A percentile compares a stretch with the other conserved stretches of the same genome.
phyloP scores from a whole-genome alignment of 1,140 invertebrate species.

The Platyura marginata region DNA sequence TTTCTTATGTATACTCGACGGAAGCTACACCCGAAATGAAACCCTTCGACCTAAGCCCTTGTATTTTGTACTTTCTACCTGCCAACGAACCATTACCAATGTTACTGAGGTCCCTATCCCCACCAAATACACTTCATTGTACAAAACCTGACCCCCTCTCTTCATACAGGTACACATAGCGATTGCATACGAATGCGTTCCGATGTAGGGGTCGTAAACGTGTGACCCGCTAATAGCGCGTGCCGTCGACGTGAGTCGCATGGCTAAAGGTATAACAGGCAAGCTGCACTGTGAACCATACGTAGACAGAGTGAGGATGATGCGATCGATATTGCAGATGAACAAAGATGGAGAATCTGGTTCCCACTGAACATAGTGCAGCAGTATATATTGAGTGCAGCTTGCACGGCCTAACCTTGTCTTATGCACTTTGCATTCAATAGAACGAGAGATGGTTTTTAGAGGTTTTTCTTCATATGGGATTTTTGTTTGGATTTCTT shows the following conservation, averaged over 20 bases:
- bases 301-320: too few species aligned
- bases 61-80: constrained; percentile 11
- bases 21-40: constrained; percentile 25
- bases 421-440: too few species aligned
- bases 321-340: too few species aligned
- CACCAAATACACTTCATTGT: not conserved
- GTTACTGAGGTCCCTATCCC: not conserved
- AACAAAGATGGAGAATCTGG: too few species aligned
- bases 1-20: constrained; percentile 14
- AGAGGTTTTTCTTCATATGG: too few species aligned
- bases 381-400: too few species aligned
- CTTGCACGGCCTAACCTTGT: too few species aligned
- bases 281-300: too few species aligned
- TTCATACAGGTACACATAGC: not conserved
- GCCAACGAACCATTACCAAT: too few species aligned
- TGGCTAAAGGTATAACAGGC: not conserved
- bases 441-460: too few species aligned
- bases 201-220: not conserved
- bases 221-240: not conserved
- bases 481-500: too few species aligned
- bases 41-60: constrained; percentile 16
- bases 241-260: not conserved
- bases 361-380: too few species aligned
- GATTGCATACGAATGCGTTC: not conserved
- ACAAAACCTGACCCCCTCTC: not conserved